Base-by-base conservation (phyloP, 2,113 vertebrate genomes). In the Stegastes partitus region DNA sequence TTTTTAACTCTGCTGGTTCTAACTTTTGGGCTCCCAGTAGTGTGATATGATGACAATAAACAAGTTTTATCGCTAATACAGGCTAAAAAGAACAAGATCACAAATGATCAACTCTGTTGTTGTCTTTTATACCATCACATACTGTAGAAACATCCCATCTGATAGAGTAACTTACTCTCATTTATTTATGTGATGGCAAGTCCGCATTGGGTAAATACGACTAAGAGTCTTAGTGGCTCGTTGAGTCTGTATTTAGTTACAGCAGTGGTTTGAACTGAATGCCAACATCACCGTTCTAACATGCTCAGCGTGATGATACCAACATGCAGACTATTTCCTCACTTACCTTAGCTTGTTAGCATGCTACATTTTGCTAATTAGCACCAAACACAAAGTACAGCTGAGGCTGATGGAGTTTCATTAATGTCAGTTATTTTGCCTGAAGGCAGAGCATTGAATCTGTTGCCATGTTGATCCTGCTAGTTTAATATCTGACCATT, bases 211-310 rank as follows among this genome's bases (percentile, higher is more conserved):
- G 55, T 15, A 51, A 67, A 76, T 51, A 22, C 31, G 71, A 49
- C 50, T 47, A 49, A 18, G 39, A 42, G 39, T 42, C 37, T 34
- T 51, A 53, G 6, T 49, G 21, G 23, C 67, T 47, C 57, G 12
- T 19, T 47, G 23, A 42, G 55, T 34, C 64, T 7, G 3, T 50
- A 39, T 67, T 67, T 67, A 67, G 64, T 28, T 15, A 19, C 22
- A 4, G 64, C 28, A 19, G 19, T 49, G 22, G 0, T 53, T 58
- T 19, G 3, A 66, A 31, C 68, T 23, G 4, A 49, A 59, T 47
- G n/a, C 55, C 18, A 18, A 47, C n/a, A 68, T n/a, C 11, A 42
- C 11, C 10, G 2, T 39, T 50, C 21, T 54, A 58, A 67, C 18
- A 51, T 28, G 31, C 11, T 51, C 28, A 23, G 23, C 47, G 34